These are phyloP conservation scores for Calameuta pallipes DNA, from an alignment of 2,888 invertebrate species.

Conservation along the genomic window DNA sequence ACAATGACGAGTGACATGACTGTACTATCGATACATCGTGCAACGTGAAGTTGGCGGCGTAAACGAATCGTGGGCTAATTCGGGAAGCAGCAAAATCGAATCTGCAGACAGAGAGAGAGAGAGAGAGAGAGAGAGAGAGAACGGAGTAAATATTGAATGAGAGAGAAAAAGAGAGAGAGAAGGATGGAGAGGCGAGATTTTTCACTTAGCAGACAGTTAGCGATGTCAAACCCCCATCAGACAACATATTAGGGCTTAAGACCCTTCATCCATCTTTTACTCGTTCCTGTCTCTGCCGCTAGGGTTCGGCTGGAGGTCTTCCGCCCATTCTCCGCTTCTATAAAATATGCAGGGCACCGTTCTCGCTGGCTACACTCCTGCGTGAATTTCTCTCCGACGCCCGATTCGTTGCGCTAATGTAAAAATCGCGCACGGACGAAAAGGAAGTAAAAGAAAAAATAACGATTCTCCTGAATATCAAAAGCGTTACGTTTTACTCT, in stretches of 20 bases:
- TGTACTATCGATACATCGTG: not conserved
- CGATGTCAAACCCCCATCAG: constrained; percentile 27
- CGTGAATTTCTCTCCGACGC: not conserved
- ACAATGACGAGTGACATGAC: not conserved
- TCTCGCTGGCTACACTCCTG: not conserved
- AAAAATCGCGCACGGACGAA: not conserved
- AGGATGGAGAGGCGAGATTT: constrained; percentile 21
- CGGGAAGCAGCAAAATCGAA: not conserved
- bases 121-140: no score
- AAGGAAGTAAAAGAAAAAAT: not conserved
- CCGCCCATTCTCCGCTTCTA: not conserved
- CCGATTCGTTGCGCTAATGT: not conserved
- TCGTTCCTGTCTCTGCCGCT: constrained; percentile 9
- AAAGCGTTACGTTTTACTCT: not conserved
- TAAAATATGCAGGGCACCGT: constrained; percentile 20
- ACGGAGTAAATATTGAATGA: not conserved
- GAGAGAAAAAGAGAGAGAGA: not conserved
- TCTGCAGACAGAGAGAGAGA: not conserved
- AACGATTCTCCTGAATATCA: not conserved
- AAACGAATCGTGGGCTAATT: not conserved
- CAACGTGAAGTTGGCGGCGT: not conserved
- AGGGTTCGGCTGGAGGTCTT: constrained; percentile 4
- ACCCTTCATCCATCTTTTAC: constrained; percentile 28
- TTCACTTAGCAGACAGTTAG: constrained; percentile 33
- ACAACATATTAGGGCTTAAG: constrained; percentile 28